phyloP scores from a whole-genome alignment of 2,113 vertebrate species.

The Ammospiza caudacuta region DNA sequence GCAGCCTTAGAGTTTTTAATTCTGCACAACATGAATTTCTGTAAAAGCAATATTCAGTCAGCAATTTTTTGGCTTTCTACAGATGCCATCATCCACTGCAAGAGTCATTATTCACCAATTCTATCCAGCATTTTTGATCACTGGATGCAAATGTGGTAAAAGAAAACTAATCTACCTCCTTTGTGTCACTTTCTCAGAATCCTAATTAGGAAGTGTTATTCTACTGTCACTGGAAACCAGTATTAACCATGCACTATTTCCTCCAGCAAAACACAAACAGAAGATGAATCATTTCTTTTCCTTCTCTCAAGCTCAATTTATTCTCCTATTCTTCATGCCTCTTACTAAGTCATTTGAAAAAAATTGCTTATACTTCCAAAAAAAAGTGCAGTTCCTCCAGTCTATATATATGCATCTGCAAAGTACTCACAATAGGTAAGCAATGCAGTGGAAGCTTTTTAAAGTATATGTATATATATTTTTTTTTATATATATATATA shows the following conservation, averaged over 20 bases:
- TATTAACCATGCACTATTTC: background rate
- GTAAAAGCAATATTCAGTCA: constrained; percentile 15
- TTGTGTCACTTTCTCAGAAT: background rate
- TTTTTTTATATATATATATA: too few relatives aligned
- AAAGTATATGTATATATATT: too few relatives aligned
- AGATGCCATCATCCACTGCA: background rate
- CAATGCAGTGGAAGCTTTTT: background rate
- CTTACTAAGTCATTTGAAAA: background rate
- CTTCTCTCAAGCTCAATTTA: background rate
- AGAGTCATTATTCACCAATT: background rate
- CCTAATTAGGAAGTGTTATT: background rate
- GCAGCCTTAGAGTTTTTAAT: background rate
- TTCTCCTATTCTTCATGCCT: background rate
- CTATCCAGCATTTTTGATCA: constrained; percentile 3
- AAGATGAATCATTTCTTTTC: background rate
- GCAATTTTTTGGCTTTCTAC: background rate
- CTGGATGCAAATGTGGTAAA: background rate
- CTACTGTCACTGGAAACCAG: background rate
- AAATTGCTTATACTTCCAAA: background rate
- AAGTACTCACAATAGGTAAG: background rate
- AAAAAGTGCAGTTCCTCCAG: background rate
- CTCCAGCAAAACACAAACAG: background rate
- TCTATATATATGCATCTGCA: background rate
- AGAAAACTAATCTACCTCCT: constrained; percentile 9
- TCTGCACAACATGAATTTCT: background rate